Evolutionary conservation across 2,113 vertebrate species (phyloP).

Genomic region (Oplegnathus fasciatus): DNA sequence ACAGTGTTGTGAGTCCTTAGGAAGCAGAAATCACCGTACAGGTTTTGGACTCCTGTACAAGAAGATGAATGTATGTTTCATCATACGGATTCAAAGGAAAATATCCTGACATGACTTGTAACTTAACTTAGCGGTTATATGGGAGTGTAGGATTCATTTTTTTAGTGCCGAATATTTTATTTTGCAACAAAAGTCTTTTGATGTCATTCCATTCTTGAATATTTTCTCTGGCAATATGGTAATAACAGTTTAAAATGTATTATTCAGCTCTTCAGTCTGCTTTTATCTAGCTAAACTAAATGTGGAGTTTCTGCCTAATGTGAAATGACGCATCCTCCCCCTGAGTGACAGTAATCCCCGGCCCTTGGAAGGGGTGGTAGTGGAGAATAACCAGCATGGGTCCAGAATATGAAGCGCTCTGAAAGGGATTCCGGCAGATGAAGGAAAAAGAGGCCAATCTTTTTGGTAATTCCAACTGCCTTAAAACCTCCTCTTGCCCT

Average conservation of each 20-base stretch:
- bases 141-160: not conserved
- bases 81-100: not conserved
- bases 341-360: constrained; percentile 73
- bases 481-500: constrained; percentile 48
- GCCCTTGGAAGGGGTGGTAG: constrained; percentile 42
- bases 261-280: constrained; percentile 46
- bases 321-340: constrained; percentile 54
- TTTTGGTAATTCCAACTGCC: constrained; percentile 65
- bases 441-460: constrained; percentile 57
- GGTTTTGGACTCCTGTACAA: not conserved
- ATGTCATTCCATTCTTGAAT: constrained; percentile 8
- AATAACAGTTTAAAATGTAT: constrained; percentile 30
- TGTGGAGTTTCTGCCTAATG: constrained; percentile 54
- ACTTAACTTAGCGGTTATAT: not conserved
- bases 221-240: not conserved
- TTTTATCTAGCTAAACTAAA: constrained; percentile 50
- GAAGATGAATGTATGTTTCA: not conserved
- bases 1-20: not conserved
- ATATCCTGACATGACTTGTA: not conserved
- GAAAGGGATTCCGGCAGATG: constrained; percentile 59
- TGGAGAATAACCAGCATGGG: constrained; percentile 65
- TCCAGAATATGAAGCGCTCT: constrained; percentile 64
- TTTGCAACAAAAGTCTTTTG: not conserved
- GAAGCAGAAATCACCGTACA: not conserved
- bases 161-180: not conserved